phyloP scores from a whole-genome alignment of 2,888 invertebrate species.

The Antheraea assamensis region DNA sequence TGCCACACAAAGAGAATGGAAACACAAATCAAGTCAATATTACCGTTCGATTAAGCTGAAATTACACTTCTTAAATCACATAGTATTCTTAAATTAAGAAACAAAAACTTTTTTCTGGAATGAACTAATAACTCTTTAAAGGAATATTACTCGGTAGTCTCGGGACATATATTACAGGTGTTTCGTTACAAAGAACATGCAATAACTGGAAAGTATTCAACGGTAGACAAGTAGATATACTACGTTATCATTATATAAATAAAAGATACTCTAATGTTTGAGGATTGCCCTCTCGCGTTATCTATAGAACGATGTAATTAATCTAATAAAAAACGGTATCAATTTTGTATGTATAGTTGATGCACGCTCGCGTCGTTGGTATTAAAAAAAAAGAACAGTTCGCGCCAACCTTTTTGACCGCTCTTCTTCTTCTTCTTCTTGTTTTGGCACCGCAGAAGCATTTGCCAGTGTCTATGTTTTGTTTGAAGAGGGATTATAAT shows the following conservation, averaged over 20 bases:
- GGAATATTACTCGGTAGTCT: background rate
- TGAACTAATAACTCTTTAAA: background rate
- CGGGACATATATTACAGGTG: background rate
- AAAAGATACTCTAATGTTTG: slow-evolving; percentile 69
- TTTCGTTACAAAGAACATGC: slow-evolving; percentile 28
- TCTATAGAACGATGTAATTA: slow-evolving; percentile 48
- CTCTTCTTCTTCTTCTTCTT: no score
- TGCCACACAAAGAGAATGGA: background rate
- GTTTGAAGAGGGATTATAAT: no score
- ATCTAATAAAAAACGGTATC: slow-evolving; percentile 41
- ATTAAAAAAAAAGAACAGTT: no score
- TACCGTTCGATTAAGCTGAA: background rate
- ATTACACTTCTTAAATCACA: background rate
- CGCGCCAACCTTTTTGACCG: no score
- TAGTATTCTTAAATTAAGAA: background rate
- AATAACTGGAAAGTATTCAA: slow-evolving; percentile 49
- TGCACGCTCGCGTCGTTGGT: no score
- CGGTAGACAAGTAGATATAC: slow-evolving; percentile 57
- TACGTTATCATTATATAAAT: slow-evolving; percentile 73
- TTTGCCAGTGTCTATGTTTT: no score
- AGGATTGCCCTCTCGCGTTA: slow-evolving; percentile 58
- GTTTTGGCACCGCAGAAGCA: no score
- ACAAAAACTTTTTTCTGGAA: slow-evolving; percentile 5
- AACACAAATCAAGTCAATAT: background rate
- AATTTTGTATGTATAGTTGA: slow-evolving; percentile 2